Percentiles rank a stretch among this genome's conserved stretches.
phyloP scores from a whole-genome alignment of 2,888 invertebrate species.

The Agriopis marginaria region DNA sequence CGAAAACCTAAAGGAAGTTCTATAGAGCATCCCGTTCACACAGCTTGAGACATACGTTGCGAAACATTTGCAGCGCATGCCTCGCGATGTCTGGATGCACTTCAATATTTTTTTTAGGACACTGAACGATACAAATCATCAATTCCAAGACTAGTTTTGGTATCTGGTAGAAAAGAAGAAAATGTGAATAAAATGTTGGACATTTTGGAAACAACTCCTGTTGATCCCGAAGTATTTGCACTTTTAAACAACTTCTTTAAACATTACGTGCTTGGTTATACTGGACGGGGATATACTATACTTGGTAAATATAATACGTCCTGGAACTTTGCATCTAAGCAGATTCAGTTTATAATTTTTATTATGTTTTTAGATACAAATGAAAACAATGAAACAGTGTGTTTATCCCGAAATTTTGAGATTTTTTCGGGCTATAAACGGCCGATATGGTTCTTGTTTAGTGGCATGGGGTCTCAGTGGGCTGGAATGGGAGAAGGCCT shows the following conservation, averaged over 20 bases:
- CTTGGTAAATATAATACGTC: slow-evolving; percentile 52
- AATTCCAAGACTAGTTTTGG: slow-evolving; percentile 79
- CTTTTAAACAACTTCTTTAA: slow-evolving; percentile 78
- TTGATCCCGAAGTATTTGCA: slow-evolving; percentile 80
- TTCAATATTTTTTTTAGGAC: slow-evolving; percentile 54
- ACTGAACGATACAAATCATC: slow-evolving; percentile 51
- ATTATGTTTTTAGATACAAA: slow-evolving; percentile 50
- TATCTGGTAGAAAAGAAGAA: slow-evolving; percentile 84
- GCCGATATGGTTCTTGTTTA: slow-evolving; percentile 88
- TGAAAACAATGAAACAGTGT: slow-evolving; percentile 51
- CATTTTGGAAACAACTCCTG: slow-evolving; percentile 51
- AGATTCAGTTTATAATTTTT: not conserved
- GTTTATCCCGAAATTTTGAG: slow-evolving; percentile 48
- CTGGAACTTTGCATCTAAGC: not conserved
- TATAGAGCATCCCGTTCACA: too few species aligned
- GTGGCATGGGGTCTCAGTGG: slow-evolving; percentile 91
- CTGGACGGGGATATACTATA: slow-evolving; percentile 88
- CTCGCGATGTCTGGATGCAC: too few species aligned
- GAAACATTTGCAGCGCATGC: too few species aligned
- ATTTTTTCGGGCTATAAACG: slow-evolving; percentile 53
- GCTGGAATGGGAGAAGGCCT: slow-evolving; percentile 87
- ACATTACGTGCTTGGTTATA: slow-evolving; percentile 82
- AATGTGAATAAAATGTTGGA: slow-evolving; percentile 66
- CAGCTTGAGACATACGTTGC: too few species aligned
- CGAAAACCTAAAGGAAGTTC: too few species aligned